These are phyloP conservation scores for Cybosia mesomella DNA, from an alignment of 2,888 invertebrate species.

Conservation along the genomic window DNA sequence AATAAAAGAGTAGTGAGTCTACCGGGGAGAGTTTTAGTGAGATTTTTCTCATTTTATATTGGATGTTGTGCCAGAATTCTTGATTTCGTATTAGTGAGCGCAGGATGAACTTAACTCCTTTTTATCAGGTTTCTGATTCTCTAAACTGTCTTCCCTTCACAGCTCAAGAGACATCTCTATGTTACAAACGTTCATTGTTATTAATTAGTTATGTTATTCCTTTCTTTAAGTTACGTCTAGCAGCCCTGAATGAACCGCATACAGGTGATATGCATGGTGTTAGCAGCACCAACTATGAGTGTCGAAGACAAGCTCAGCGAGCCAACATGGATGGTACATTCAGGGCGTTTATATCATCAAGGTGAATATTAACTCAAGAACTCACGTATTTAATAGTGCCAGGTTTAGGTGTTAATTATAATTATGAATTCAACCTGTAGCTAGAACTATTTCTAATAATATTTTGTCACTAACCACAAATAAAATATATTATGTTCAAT, in stretches of 20 bases:
- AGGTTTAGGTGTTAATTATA: background rate
- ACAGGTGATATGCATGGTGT: slow-evolving; percentile 97
- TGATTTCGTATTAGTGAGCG: background rate
- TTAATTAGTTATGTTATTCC: background rate
- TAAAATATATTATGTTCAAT: background rate
- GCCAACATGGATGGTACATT: slow-evolving; percentile 96
- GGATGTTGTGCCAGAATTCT: background rate
- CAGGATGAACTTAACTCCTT: no score
- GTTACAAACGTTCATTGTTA: background rate
- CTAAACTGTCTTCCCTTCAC: background rate
- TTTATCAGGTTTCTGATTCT: background rate
- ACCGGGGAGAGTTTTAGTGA: background rate
- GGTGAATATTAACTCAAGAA: slow-evolving; percentile 71
- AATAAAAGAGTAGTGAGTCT: background rate
- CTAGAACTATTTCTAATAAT: background rate
- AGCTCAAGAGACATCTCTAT: no score
- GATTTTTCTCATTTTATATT: background rate
- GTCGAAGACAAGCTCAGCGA: slow-evolving; percentile 95
- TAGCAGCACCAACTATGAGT: slow-evolving; percentile 96
- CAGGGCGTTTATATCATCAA: slow-evolving; percentile 96
- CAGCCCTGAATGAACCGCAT: slow-evolving; percentile 96
- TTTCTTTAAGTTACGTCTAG: slow-evolving; percentile 92
- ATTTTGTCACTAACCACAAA: background rate
- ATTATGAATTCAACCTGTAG: background rate
- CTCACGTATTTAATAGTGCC: background rate